Base-by-base conservation (phyloP, 2,797 vertebrate species). In the Diplodus sargus region DNA sequence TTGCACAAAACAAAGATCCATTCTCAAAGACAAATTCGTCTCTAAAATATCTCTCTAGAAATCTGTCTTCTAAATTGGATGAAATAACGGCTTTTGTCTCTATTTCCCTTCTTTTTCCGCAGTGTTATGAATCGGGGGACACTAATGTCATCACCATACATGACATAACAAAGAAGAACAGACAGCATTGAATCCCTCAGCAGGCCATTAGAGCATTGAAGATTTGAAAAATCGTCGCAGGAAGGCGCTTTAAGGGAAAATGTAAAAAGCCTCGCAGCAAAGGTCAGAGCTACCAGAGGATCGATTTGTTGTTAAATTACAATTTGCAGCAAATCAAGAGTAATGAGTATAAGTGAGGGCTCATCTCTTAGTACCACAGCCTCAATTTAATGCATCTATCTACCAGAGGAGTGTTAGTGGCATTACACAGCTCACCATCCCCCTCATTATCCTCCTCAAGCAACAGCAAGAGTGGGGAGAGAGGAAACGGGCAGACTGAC, bases 221-320 rank as follows among this genome's bases (percentile, higher is more conserved):
- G 16, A 57, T 71, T 85, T 79, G 78, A 77, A 82, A 73, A 89
- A 80, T 57, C 70, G 58, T 59, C 76, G 34, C 65, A 79, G 43
- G 61, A 60, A 62, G 22, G 45, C 30, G 28, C 84, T 88, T 86
- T 89, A 79, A 87, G 76, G 73, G 79, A 87, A 91, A 91, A 87
- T 88, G 84, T 88, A 82, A 81, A 34, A 90, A 85, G 84, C 84
- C 67, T 84, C 54, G 72, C 70, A 79, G 76, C 81, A 93, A 94
- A 92, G 92, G 92, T 91, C 89, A 93, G 78, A 66, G 73, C 85
- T 69, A 77, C 76, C 79, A 76, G 71, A 74, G 73, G 73, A 93
- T 94, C 75, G 80, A 93, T 94, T 81, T 91, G 90, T 91, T 93
- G 90, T 91, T 94, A 91, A 93, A 92, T 91, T 87, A 90, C 88